Evolutionary conservation across 2,888 invertebrate species (phyloP).

Genomic region (Apoda limacodes): DNA sequence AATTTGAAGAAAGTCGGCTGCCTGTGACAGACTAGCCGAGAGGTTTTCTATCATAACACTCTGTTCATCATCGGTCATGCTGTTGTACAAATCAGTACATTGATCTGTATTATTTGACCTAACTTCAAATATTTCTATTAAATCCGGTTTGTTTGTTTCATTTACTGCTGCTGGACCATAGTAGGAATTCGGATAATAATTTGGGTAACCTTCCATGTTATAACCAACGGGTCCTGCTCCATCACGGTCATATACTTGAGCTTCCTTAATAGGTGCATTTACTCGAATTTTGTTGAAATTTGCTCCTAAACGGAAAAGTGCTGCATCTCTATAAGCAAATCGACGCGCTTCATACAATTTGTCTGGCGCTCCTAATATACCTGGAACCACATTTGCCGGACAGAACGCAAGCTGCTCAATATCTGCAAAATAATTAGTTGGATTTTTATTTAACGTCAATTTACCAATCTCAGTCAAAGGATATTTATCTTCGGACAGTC

Average conservation of each 20-base stretch:
- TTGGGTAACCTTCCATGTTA: constrained; percentile 89
- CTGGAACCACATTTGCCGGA: constrained; percentile 89
- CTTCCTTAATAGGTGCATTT: constrained; percentile 86
- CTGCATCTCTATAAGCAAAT: constrained; percentile 90
- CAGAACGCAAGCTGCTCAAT: constrained; percentile 91
- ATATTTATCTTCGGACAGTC: constrained; percentile 81
- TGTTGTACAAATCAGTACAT: constrained; percentile 80
- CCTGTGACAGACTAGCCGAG: constrained; percentile 77
- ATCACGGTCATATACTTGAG: constrained; percentile 86
- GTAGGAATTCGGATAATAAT: constrained; percentile 96
- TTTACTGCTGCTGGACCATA: constrained; percentile 79
- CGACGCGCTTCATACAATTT: constrained; percentile 88
- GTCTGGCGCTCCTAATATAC: constrained; percentile 90
- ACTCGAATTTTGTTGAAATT: constrained; percentile 93
- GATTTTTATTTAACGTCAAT: constrained; percentile 86
- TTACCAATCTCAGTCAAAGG: constrained; percentile 87
- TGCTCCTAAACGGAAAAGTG: constrained; percentile 83
- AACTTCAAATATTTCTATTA: constrained; percentile 72
- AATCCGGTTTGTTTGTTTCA: constrained; percentile 61
- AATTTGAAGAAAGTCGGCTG: constrained; percentile 69
- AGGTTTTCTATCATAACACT: constrained; percentile 84
- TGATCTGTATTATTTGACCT: constrained; percentile 92
- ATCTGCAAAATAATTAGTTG: constrained; percentile 90
- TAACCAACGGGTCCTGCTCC: constrained; percentile 80
- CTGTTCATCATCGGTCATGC: constrained; percentile 78